Base-by-base conservation (phyloP, 1,140 invertebrate genomes). In the Metaphire vulgaris region DNA sequence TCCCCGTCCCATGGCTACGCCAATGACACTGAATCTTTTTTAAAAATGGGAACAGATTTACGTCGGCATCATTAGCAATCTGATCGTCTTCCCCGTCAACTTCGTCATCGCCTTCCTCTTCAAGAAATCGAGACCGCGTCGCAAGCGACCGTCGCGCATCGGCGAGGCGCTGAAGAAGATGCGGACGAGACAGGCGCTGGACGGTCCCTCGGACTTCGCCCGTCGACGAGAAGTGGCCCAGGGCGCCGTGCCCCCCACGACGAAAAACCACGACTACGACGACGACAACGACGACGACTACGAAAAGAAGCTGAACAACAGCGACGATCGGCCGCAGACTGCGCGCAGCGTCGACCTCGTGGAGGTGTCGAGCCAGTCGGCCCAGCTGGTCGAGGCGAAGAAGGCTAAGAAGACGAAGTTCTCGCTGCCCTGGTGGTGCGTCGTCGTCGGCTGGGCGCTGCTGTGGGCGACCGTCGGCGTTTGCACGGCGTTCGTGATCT, bases 81-180 rank as follows among this genome's bases (percentile, higher is more conserved):
- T 87, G 15, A 85, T 86, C 31, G 87, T 89, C n/a, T 89, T 89
- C 78, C 88, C 88, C 1, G 84, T 88, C 2, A 88, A 86, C 77
- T 88, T 89, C 77, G 69, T 89, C 69, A 84, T 89, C 67, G 85
- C 89, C 0, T 83, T 80, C 6, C 74, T 88, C 14, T 88, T 88
- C 82, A 81, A 87, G 1, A 88, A 87, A 75, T 83, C 87, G 0
- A 80, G 84, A 12, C 84, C 85, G 21, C 80, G 83, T 31, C 83
- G 80, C 31, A 81, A 86, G 68, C 78, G 86, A 70, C 83, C 83
- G 14, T 87, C 85, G 0, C 75, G 86, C 28, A 83, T 87, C 30
- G 81, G 83, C 65, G 83, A 86, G 34, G 84, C 84, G 12, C 75
- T 85, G 28, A 80, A 81, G n/a, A 75, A 80, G 31, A 79, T 78